A percentile compares a stretch with the other conserved stretches of the same genome.
These are phyloP conservation scores for Amphiprion ocellaris DNA, from an alignment of 2,113 vertebrate genomes.

Conservation along the genomic window DNA sequence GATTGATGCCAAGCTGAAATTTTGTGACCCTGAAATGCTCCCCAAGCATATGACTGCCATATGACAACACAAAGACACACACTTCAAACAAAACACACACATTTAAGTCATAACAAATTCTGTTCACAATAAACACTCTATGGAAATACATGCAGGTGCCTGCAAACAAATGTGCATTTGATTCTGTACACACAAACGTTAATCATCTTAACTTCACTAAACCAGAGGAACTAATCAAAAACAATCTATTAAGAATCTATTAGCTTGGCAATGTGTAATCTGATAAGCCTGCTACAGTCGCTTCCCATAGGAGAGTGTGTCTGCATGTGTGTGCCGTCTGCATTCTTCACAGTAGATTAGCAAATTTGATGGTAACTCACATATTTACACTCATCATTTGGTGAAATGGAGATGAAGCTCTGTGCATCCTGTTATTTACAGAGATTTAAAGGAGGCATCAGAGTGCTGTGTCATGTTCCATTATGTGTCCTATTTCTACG, in stretches of 20 bases:
- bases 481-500: not conserved
- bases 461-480: slow-evolving; percentile 17
- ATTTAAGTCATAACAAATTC: not conserved
- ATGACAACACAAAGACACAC: not conserved
- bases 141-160: slow-evolving; percentile 2
- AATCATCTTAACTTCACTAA: slow-evolving; percentile 74
- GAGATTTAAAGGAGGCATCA: slow-evolving; percentile 35
- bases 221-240: slow-evolving; percentile 78
- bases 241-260: slow-evolving; percentile 80
- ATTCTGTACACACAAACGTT: slow-evolving; percentile 44
- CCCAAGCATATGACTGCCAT: slow-evolving; percentile 41
- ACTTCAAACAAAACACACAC: not conserved
- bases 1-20: not conserved
- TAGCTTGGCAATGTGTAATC: slow-evolving; percentile 78
- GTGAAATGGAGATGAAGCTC: slow-evolving; percentile 58
- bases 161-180: slow-evolving; percentile 28
- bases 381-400: slow-evolving; percentile 70
- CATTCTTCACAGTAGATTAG: slow-evolving; percentile 75
- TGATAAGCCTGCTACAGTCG: slow-evolving; percentile 71
- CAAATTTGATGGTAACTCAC: slow-evolving; percentile 69
- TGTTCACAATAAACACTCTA: not conserved
- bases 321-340: slow-evolving; percentile 38
- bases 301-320: slow-evolving; percentile 61
- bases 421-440: slow-evolving; percentile 39
- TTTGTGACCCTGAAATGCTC: slow-evolving; percentile 27